phyloP scores from a whole-genome alignment of 2,888 invertebrate genomes.

The Tolmerus cingulatus region DNA sequence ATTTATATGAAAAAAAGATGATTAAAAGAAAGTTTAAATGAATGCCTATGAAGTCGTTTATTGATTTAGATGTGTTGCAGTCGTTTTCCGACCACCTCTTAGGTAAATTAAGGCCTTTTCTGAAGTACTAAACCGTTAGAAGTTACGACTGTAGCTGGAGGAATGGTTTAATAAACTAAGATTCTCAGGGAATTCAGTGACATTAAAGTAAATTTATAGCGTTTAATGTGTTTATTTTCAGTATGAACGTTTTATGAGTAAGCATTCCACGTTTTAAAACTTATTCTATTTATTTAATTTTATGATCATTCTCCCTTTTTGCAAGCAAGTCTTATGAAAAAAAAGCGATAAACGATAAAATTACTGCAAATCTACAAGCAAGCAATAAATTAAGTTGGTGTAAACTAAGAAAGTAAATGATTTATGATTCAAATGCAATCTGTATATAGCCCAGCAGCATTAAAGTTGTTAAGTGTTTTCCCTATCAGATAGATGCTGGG shows the following conservation, averaged over 20 bases:
- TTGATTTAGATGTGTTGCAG: too few relatives aligned
- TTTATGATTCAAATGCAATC: neutral
- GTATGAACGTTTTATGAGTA: neutral
- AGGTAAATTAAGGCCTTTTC: too few relatives aligned
- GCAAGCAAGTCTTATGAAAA: neutral
- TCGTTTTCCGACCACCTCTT: too few relatives aligned
- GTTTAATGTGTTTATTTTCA: neutral
- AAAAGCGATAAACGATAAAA: neutral
- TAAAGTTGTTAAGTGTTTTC: neutral
- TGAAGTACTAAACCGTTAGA: too few relatives aligned
- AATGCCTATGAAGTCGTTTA: too few relatives aligned
- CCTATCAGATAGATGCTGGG: neutral
- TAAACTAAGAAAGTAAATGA: neutral
- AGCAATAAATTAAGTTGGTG: neutral
- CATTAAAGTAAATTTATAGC: too few relatives aligned
- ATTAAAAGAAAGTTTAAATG: too few relatives aligned
- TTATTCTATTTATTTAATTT: neutral
- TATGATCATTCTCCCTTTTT: neutral
- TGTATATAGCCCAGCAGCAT: neutral
- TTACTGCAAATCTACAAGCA: neutral
- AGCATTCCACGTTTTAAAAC: neutral
- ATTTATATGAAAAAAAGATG: too few relatives aligned
- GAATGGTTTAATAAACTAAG: too few relatives aligned
- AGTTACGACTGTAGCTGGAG: too few relatives aligned
- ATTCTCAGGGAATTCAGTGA: too few relatives aligned